phyloP scores from a whole-genome alignment of 2,888 invertebrate species.

The Parnassius smintheus region DNA sequence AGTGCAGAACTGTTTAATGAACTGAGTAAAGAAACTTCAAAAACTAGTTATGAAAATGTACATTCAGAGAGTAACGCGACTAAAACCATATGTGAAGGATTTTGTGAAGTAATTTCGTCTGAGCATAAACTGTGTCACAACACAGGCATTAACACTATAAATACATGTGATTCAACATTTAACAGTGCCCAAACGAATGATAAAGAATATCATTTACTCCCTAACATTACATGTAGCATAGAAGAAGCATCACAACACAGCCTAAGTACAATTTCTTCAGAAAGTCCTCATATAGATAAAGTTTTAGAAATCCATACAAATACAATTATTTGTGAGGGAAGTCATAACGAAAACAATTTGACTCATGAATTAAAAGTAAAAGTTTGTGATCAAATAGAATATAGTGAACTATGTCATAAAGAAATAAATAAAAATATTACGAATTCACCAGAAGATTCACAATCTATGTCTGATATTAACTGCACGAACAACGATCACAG shows the following conservation, averaged over 20 bases:
- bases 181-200: neutral
- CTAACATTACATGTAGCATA: neutral
- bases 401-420: conserved; percentile 1
- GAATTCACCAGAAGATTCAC: neutral
- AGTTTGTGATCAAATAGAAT: neutral
- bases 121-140: too few species aligned
- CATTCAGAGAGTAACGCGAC: neutral
- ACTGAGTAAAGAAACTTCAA: neutral
- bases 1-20: conserved; percentile 4
- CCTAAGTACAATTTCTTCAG: too few species aligned
- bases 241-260: neutral
- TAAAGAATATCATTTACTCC: neutral
- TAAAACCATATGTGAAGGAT: too few species aligned
- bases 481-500: neutral
- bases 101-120: too few species aligned
- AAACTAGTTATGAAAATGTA: neutral
- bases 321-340: neutral
- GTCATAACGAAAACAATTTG: neutral
- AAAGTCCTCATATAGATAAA: too few species aligned
- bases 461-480: neutral
- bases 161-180: neutral
- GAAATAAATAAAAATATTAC: neutral
- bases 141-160: neutral
- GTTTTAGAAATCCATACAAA: neutral
- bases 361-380: conserved; percentile 6